Base-by-base conservation (phyloP, 1,140 invertebrate genomes). In the Drosophila jambulina region DNA sequence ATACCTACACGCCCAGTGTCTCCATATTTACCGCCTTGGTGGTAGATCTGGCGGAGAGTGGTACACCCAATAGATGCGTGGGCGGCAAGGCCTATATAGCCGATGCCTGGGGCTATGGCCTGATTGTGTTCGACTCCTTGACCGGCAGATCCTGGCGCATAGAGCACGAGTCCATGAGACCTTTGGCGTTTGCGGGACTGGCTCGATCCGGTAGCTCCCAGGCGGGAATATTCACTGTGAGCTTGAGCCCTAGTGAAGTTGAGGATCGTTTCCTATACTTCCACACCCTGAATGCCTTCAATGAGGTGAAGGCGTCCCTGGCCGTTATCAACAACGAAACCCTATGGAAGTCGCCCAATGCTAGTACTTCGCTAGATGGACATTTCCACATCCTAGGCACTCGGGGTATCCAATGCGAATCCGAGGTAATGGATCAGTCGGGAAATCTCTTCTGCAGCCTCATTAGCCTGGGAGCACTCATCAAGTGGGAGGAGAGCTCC, bases 41-140 rank as follows among this genome's bases (percentile, higher is more conserved):
- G 1, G 94, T 96, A 0, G 96, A 97, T 75, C 91, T 96, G 1
- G 91, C 94, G 42, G 91, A 94, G 19, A 46, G 42, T 4, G 57
- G 25, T 2, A 61, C 70, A 1, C 61, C 77, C 9, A 78, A 83
- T 0, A 93, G 94, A n/a, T 97, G 96, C 76, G 45, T 80, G 0
- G 93, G 96, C 32, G 95, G 95, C 0, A 96, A 93, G 61, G 95
- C 96, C 6, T 97, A 97, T 78, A 94, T 97, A 6, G 95, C 96
- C 0, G 96, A 97, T 81, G 95, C 96, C 6, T 94, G 94, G n/a
- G 95, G 94, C 4, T 96, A 94, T 86, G 94, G 94, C 0, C 65
- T 97, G 0, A 91, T 97, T 2, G 96, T 97, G 4, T 96, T 96
- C 56, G 96, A 97, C 85, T 94, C 94, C 2, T 67, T 85, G 0